A percentile compares a stretch with the other conserved stretches of the same genome.
Evolutionary conservation across 2,113 vertebrate genomes (phyloP).

Genomic region (Mobula hypostoma): DNA sequence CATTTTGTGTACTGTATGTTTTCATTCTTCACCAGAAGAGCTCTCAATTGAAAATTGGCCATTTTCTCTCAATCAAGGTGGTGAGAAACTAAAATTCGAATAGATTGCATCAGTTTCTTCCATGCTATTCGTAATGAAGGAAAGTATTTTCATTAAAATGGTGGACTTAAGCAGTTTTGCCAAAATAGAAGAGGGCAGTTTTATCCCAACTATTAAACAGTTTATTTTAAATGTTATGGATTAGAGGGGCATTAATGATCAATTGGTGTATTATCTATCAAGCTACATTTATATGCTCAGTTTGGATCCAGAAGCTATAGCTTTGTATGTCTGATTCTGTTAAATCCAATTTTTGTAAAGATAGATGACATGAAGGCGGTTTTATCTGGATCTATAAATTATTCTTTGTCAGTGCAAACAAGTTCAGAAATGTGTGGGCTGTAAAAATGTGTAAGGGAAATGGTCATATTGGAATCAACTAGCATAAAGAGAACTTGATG

Average conservation of each 20-base stretch:
- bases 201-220: too few species aligned
- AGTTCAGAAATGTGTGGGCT: neutral
- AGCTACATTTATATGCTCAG: neutral
- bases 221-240: too few species aligned
- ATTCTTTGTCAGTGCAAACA: neutral
- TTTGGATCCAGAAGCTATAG: neutral
- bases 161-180: too few species aligned
- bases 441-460: neutral
- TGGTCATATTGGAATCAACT: neutral
- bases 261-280: too few species aligned
- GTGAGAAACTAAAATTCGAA: neutral
- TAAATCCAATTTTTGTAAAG: neutral
- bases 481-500: neutral
- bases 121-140: neutral
- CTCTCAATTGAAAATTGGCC: neutral
- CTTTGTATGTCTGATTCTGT: neutral
- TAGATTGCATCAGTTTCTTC: neutral
- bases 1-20: too few species aligned
- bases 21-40: too few species aligned
- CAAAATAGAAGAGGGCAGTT: too few species aligned
- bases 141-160: too few species aligned
- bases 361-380: neutral
- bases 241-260: too few species aligned
- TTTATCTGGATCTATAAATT: neutral
- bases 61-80: neutral